Evolutionary conservation across 2,113 vertebrate genomes (phyloP), one percentile per base, ranked within the genome.

Genomic region (Mesitornis unicolor): DNA sequence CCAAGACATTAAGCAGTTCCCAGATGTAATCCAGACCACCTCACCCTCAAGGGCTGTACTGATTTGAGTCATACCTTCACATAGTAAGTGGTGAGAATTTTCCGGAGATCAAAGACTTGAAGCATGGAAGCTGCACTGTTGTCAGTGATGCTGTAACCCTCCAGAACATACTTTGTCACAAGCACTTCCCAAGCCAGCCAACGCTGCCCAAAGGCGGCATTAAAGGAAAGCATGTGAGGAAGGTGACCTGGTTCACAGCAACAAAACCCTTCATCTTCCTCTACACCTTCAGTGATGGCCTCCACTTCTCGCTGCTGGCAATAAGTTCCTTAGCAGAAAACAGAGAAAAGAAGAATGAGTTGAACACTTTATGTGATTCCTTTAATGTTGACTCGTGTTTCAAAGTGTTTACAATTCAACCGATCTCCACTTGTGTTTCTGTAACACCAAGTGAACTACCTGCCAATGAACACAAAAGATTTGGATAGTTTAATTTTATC

Each of bases 171-270:
- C 77, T 99, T 99, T 28, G 98, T 99, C 90, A 99, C 98, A 38
- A 99, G 97, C 51, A 99, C 98, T 93, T 99, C 99, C 99, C 99
- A 99, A 75, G 99, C 99, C 24, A 99, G 98, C 99, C 99, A 99
- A 75, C 98, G 98, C 80, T 99, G 99, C 71, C 98, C 98, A 94
- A 99, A 99, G 4, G 98, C 98, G 78, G 98, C 98, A 36, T 99
- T 99, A 89, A 99, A 99, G 36, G 99, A 99, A 76, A 99, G 98
- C 96, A 98, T 97, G 47, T 99, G 98, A 93, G 99, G 98, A 91
- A 99, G 96, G 84, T 99, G 98, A 69, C 99, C 99, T 43, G 98
- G 99, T 91, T 99, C 98, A 94, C 98, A 99, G 93, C 98, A 99
- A 97, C 99, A 99, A 96, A 98, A 99, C 5, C 98, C 98, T 97